Percentiles rank a stretch among this genome's conserved stretches.
These are phyloP conservation scores for Pseudomyrmex concolor DNA, from an alignment of 1,140 invertebrate genomes.

Conservation along the genomic window DNA sequence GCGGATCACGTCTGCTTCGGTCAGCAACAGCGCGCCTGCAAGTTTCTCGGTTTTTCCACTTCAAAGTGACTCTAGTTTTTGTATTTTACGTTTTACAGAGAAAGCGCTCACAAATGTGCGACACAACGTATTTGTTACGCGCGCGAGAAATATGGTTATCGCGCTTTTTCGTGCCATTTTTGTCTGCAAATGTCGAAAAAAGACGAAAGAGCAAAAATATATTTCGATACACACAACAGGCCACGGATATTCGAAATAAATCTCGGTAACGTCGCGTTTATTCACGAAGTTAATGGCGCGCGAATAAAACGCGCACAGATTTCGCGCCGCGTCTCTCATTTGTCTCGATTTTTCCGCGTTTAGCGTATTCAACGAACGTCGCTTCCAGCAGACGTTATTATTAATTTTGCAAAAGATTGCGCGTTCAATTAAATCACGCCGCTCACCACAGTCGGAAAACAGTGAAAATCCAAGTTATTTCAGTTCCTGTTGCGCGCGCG, in stretches of 20 bases:
- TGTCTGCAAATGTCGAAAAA: slow-evolving; percentile 18
- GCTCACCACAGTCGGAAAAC: no score
- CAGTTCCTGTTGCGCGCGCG: slow-evolving; percentile 33
- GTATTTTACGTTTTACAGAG: not conserved
- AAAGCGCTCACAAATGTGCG: not conserved
- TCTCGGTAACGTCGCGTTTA: not conserved
- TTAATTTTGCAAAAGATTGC: not conserved
- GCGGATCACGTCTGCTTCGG: not conserved
- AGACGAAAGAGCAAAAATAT: not conserved
- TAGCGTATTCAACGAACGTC: not conserved
- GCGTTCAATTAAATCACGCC: slow-evolving; percentile 28
- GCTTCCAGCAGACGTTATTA: not conserved
- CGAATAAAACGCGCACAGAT: not conserved
- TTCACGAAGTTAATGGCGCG: not conserved
- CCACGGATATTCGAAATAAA: slow-evolving; percentile 10
- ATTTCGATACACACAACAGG: not conserved
- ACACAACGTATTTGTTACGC: not conserved
- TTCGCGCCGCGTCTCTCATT: not conserved
- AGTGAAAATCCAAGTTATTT: slow-evolving; percentile 11
- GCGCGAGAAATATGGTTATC: slow-evolving; percentile 8
- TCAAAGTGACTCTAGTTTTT: not conserved
- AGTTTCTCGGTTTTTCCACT: not conserved
- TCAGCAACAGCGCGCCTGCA: no score
- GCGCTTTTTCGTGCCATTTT: slow-evolving; percentile 14
- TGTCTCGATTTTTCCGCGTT: not conserved